Conservation (phyloP, 2,797 vertebrate genomes). For the Pseudotriccus pelzelni region DNA sequence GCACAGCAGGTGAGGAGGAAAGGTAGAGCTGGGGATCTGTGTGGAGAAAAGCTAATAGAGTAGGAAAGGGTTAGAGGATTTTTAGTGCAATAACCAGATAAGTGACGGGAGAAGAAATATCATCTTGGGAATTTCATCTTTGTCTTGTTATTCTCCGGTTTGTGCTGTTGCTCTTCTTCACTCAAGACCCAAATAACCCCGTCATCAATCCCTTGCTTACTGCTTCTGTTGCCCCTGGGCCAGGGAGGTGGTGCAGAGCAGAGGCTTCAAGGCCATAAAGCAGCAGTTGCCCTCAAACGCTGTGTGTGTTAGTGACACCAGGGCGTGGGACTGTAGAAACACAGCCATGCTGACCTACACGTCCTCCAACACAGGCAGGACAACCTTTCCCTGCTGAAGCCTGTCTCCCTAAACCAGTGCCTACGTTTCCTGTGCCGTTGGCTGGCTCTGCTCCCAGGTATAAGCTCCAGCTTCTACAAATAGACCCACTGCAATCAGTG, state of each 20-base stretch:
- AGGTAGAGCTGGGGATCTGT: not conserved
- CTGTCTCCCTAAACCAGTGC: not conserved
- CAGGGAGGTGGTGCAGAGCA: not conserved
- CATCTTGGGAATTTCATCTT: not conserved
- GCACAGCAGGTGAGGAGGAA: not conserved
- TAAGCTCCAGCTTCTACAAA: slow-evolving; percentile 31
- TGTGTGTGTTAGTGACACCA: fast-evolving
- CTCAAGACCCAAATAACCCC: not conserved
- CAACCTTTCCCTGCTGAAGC: not conserved
- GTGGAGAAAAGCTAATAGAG: fast-evolving
- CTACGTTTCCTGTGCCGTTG: not conserved
- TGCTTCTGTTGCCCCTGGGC: not conserved
- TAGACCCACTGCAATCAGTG: slow-evolving; percentile 29
- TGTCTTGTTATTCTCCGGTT: not conserved
- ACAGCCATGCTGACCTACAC: not conserved
- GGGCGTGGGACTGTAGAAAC: not conserved
- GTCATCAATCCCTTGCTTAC: not conserved
- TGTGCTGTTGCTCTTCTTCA: fast-evolving
- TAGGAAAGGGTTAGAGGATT: not conserved
- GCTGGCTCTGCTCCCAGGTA: not conserved
- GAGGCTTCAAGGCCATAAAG: not conserved
- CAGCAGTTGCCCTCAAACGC: not conserved
- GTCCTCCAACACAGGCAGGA: not conserved
- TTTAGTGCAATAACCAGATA: not conserved
- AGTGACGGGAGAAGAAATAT: not conserved